phyloP scores from a whole-genome alignment of 2,888 invertebrate genomes.

The Eueremaeus valkanovi region DNA sequence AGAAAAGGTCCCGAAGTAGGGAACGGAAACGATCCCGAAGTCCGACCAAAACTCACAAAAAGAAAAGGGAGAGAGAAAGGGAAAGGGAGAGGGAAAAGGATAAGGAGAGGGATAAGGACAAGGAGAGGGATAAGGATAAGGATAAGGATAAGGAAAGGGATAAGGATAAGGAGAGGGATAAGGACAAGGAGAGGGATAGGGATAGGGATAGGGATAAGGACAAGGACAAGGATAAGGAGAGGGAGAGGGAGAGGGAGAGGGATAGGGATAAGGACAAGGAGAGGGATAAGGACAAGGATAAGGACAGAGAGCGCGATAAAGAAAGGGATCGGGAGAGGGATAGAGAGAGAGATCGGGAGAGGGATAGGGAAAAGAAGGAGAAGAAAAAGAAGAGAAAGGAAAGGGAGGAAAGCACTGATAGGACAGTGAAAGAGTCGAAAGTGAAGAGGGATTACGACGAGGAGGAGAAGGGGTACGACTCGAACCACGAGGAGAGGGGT shows the following conservation, averaged over 20 bases:
- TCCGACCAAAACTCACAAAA: slow-evolving; percentile 11
- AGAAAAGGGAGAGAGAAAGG: slow-evolving; percentile 1
- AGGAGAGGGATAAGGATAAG: not conserved
- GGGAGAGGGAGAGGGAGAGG: not conserved
- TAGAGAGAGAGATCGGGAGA: not conserved
- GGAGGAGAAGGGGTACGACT: slow-evolving; percentile 35
- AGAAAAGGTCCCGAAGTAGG: slow-evolving; percentile 31
- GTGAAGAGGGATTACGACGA: slow-evolving; percentile 33
- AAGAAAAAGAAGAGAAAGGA: slow-evolving; percentile 5
- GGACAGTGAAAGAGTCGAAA: not conserved
- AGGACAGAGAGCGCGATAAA: too few species aligned
- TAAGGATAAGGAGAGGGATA: slow-evolving; percentile 14
- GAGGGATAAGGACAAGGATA: slow-evolving; percentile 4
- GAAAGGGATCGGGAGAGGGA: not conserved
- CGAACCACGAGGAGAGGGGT: not conserved
- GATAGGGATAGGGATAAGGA: slow-evolving; percentile 11
- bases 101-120: not conserved
- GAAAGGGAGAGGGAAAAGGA: not conserved
- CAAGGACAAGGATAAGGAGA: slow-evolving; percentile 18
- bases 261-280: not conserved
- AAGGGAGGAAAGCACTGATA: slow-evolving; percentile 5
- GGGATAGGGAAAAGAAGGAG: not conserved
- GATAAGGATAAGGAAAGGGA: slow-evolving; percentile 1
- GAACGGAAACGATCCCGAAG: slow-evolving; percentile 5
- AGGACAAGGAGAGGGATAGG: not conserved